Conservation (phyloP, 2,888 invertebrate genomes). For the Diploptera punctata region DNA sequence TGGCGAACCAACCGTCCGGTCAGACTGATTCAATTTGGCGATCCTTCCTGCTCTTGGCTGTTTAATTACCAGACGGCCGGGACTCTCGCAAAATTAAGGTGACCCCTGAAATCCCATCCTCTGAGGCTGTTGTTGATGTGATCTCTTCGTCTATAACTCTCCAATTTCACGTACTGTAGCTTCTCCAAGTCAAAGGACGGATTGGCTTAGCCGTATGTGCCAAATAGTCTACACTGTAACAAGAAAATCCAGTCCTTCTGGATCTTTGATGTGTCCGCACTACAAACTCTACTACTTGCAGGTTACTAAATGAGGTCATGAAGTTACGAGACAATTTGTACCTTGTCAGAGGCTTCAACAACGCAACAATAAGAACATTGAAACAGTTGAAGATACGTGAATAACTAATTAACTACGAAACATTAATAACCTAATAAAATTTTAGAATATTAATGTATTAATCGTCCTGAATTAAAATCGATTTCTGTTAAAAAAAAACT, state of each 20-base stretch:
- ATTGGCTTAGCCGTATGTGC: background rate
- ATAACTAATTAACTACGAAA: too few relatives aligned
- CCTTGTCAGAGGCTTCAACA: too few relatives aligned
- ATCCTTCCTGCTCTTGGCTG: constrained; percentile 34
- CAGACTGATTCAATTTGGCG: constrained; percentile 27
- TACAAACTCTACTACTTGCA: too few relatives aligned
- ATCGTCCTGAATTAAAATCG: too few relatives aligned
- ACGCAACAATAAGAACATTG: too few relatives aligned
- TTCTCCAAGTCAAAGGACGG: background rate
- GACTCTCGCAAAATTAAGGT: constrained; percentile 35
- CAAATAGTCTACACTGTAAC: background rate
- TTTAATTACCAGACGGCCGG: constrained; percentile 38
- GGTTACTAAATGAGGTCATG: too few relatives aligned
- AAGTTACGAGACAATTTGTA: too few relatives aligned
- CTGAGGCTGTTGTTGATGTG: constrained; percentile 39
- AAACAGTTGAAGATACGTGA: too few relatives aligned
- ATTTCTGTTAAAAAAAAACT: too few relatives aligned
- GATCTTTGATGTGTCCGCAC: too few relatives aligned
- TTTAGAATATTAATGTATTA: too few relatives aligned
- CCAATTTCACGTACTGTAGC: constrained; percentile 29
- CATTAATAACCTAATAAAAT: too few relatives aligned
- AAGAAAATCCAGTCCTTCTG: background rate
- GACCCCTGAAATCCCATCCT: constrained; percentile 30
- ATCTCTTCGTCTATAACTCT: constrained; percentile 37
- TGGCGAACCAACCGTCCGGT: constrained; percentile 14